Percentiles rank a stretch among this genome's conserved stretches.
Conservation (phyloP, 2,113 vertebrate genomes). For the Mobula birostris region DNA sequence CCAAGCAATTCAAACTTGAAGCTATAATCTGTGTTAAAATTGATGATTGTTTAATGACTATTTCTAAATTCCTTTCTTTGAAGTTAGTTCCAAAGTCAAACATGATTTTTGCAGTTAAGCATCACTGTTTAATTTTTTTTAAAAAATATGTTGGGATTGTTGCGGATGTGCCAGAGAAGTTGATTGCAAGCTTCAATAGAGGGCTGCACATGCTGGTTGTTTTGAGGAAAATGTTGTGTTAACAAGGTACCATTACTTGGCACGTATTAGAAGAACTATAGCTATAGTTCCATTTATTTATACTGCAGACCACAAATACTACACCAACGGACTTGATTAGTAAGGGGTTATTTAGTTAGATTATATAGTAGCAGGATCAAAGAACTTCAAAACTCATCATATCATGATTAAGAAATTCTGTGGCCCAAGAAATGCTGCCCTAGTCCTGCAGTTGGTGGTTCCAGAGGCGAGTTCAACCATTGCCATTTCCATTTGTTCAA, state of each 20-base stretch:
- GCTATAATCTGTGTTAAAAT: not conserved
- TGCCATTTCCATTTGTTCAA: not conserved
- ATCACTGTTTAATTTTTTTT: not conserved
- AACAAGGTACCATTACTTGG: not conserved
- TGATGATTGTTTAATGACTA: not conserved
- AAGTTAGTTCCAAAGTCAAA: not conserved
- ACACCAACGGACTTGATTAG: constrained; percentile 7
- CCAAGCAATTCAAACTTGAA: not conserved
- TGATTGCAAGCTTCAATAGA: constrained; percentile 1
- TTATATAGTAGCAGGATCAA: constrained; percentile 12
- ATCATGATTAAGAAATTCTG: too few species aligned
- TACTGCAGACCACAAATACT: constrained; percentile 27
- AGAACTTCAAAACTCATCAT: constrained; percentile 30
- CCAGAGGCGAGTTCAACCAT: not conserved
- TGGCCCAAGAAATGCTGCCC: not conserved
- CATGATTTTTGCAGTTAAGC: not conserved
- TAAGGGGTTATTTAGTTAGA: constrained; percentile 25
- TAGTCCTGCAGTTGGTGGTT: not conserved
- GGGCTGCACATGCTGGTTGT: not conserved
- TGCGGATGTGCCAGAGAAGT: constrained; percentile 1
- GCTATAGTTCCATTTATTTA: not conserved
- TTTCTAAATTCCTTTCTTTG: not conserved
- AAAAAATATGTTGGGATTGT: not conserved
- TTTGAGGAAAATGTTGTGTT: not conserved
- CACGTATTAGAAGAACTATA: not conserved